These are phyloP conservation scores for Labia minor DNA, from an alignment of 2,888 invertebrate species.

Conservation along the genomic window DNA sequence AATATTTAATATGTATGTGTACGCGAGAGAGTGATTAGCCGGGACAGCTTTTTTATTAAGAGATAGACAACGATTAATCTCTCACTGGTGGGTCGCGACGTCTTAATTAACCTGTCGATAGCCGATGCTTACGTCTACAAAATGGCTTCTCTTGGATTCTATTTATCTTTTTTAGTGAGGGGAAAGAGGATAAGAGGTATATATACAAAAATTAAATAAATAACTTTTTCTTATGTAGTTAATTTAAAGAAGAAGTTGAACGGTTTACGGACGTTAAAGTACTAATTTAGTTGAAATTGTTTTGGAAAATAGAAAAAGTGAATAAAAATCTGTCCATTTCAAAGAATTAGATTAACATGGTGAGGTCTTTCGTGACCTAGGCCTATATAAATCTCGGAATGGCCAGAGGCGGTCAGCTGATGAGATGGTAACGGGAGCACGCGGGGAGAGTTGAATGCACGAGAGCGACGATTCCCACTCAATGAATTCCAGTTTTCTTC, in stretches of 20 bases:
- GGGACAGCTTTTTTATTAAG: background rate
- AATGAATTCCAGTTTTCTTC: background rate
- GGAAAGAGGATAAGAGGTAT: background rate
- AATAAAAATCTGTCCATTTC: background rate
- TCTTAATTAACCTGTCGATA: conserved; percentile 13
- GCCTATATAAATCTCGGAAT: conserved; percentile 2
- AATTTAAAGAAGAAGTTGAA: background rate
- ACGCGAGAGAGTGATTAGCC: background rate
- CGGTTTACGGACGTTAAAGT: background rate
- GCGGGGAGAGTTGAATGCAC: background rate
- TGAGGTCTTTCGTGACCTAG: conserved; percentile 1
- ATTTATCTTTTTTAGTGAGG: too few relatives aligned
- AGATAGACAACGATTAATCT: conserved; percentile 4
- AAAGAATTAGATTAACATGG: background rate
- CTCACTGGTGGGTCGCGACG: background rate
- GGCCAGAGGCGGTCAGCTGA: background rate
- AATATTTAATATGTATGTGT: conserved; percentile 4
- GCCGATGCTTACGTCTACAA: background rate
- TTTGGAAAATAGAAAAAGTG: background rate
- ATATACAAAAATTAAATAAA: background rate
- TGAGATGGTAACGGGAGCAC: background rate
- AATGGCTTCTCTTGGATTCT: background rate
- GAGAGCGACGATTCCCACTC: background rate
- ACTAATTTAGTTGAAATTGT: background rate
- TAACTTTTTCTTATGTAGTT: background rate